Percentiles rank a stretch among this genome's conserved stretches.
Conservation (phyloP, 64 coral and sea anemone genomes). For the Astreopora myriophthalma region DNA sequence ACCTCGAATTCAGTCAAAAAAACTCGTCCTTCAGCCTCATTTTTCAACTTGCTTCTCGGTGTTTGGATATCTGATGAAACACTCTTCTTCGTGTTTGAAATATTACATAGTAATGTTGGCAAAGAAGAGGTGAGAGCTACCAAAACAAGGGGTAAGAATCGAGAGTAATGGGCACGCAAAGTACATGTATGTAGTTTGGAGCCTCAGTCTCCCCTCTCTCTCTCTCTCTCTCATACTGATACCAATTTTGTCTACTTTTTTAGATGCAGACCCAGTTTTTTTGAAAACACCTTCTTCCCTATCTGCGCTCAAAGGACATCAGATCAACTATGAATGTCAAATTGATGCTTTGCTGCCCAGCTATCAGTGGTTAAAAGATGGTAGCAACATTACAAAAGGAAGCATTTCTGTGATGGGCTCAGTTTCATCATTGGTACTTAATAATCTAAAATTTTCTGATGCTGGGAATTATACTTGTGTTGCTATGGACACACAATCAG, state of each 20-base stretch:
- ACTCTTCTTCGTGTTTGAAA: no score
- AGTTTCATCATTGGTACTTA: neutral
- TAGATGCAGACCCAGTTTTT: neutral
- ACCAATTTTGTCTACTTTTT: neutral
- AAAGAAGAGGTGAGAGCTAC: no score
- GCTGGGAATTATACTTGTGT: conserved; percentile 55
- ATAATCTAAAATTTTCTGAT: conserved; percentile 36
- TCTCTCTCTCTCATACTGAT: neutral
- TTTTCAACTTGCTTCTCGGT: no score
- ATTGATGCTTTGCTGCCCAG: conserved; percentile 19
- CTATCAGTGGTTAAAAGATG: conserved; percentile 76
- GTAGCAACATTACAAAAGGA: conserved; percentile 53
- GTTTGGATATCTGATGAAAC: no score
- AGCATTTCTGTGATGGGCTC: neutral
- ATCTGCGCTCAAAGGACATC: neutral
- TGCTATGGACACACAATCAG: conserved; percentile 2
- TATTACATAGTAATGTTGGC: no score
- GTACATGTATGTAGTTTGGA: no score
- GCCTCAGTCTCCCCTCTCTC: neutral
- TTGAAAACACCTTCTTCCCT: neutral
- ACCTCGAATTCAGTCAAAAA: no score
- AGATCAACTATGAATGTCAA: conserved; percentile 31
- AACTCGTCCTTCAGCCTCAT: no score
- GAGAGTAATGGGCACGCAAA: no score
- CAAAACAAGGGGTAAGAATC: no score